Evolutionary conservation across 2,797 vertebrate species (phyloP), one percentile per base, ranked within the genome.

Genomic region (Cyprinodon diabolis): DNA sequence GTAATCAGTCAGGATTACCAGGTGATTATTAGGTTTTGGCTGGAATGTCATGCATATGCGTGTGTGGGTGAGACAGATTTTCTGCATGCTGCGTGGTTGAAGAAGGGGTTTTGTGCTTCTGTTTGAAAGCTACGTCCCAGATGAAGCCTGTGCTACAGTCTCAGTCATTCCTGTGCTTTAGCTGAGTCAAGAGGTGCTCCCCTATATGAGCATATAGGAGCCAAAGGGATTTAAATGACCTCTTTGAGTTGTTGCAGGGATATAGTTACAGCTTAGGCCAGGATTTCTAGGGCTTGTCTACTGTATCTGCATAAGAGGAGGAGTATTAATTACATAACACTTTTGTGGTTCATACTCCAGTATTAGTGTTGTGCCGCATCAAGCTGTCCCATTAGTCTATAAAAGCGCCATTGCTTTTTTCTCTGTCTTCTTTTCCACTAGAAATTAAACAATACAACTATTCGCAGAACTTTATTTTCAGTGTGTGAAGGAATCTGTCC

Each of bases 241-340:
- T 79, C 75, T 52, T 51, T 75, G 49, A 80, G 75, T 83, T 52
- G 58, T 72, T 80, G 74, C 30, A 40, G 58, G 78, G 75, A 70
- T 87, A 76, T 69, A 78, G 75, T 88, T 84, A 80, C 72, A 90
- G 89, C 86, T 88, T 81, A 88, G 79, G 79, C 82, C 52, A 77
- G 80, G 73, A 74, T 88, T 83, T 86, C 73, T 67, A n/a, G 65
- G 69, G 82, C 82, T 87, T 72, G 75, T 75, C 85, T 86, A 86
- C 84, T 89, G 90, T 90, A 90, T 92, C 91, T 92, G 90, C 91
- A 93, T 91, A 84, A 90, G 91, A 90, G 91, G 90, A 87, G 91
- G 91, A 89, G 87, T 84, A 90, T 89, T 89, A 88, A 92, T 93
- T 92, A 92, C 89, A 93, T 93, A 93, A 93, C 74, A 21, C 76